Evolutionary conservation across 2,113 vertebrate genomes (phyloP).

Genomic region (Plecturocebus donacophilus): DNA sequence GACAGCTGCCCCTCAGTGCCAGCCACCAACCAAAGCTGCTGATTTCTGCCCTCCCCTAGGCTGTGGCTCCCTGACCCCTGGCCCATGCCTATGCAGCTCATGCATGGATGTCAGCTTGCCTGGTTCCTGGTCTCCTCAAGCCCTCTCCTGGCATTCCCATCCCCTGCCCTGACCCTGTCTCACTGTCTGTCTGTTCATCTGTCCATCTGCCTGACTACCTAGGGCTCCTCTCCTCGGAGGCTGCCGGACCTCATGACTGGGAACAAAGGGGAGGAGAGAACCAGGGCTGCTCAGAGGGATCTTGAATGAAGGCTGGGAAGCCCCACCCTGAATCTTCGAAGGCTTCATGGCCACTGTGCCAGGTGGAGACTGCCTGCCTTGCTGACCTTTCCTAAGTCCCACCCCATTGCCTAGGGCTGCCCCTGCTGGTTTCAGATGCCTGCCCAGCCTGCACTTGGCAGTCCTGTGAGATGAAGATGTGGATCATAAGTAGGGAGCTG

Average conservation of each 20-base stretch:
- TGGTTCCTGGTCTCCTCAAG: neutral
- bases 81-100: neutral
- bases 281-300: neutral
- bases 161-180: neutral
- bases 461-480: neutral
- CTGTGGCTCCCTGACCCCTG: neutral
- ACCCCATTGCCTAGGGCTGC: neutral
- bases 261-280: too few relatives aligned
- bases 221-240: neutral
- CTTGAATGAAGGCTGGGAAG: too few relatives aligned
- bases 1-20: neutral
- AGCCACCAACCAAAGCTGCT: neutral
- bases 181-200: neutral
- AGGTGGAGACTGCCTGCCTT: neutral
- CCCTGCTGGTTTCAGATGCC: neutral
- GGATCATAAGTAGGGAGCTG: neutral
- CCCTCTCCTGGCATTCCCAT: neutral
- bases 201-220: neutral
- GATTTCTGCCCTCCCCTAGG: neutral
- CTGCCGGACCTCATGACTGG: neutral
- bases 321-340: neutral
- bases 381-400: neutral
- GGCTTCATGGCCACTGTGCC: neutral
- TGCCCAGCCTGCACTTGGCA: neutral
- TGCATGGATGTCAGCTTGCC: too few relatives aligned